These are phyloP conservation scores for Maniola hyperantus DNA, from an alignment of 2,888 invertebrate genomes.

Conservation along the genomic window DNA sequence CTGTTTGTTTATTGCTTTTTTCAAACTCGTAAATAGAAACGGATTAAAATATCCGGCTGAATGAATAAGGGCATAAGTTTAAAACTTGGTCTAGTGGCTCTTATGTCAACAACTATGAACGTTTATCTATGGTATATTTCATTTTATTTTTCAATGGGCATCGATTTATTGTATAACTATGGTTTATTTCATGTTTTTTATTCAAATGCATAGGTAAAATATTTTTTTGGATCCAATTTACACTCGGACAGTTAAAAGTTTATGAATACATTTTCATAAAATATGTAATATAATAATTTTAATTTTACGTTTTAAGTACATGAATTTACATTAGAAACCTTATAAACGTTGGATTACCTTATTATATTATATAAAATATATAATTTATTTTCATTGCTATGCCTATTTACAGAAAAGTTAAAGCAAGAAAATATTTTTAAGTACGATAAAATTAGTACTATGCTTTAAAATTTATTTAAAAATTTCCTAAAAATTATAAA, in stretches of 20 bases:
- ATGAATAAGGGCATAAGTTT: slow-evolving; percentile 17
- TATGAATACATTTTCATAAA: too few species aligned
- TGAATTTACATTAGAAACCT: too few species aligned
- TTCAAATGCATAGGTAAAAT: background rate
- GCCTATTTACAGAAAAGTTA: background rate
- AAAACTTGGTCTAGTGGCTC: slow-evolving; percentile 8
- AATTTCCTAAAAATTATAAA: too few species aligned
- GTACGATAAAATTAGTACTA: too few species aligned
- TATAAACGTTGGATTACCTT: too few species aligned
- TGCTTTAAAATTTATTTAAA: too few species aligned
- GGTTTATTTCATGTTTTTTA: background rate
- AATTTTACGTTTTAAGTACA: too few species aligned
- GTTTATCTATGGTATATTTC: background rate
- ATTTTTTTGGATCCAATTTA: background rate
- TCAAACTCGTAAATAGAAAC: slow-evolving; percentile 34
- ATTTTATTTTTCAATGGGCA: background rate
- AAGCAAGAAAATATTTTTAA: background rate
- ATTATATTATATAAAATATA: too few species aligned
- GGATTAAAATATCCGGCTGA: slow-evolving; percentile 28
- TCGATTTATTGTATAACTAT: background rate
- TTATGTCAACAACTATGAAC: slow-evolving; percentile 3
- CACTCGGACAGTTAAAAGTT: too few species aligned
- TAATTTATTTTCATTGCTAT: too few species aligned
- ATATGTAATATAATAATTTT: too few species aligned
- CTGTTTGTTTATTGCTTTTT: slow-evolving; percentile 42